Conservation (phyloP, 2,888 invertebrate genomes). For the Stratiomys singularior region DNA sequence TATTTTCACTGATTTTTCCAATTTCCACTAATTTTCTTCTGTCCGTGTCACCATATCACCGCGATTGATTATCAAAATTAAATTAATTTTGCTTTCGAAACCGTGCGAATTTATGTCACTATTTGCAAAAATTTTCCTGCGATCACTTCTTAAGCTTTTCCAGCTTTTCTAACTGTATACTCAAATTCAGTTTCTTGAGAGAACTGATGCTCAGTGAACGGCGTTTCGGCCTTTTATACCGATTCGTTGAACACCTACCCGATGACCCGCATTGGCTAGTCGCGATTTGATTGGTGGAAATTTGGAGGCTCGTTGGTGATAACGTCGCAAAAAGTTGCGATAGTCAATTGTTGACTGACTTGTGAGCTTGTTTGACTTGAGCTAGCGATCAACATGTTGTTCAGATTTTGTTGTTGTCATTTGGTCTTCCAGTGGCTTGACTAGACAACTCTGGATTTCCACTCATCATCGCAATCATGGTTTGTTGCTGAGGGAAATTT, state of each 20-base stretch:
- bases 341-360: neutral
- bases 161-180: neutral
- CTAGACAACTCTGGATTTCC: neutral
- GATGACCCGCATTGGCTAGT: slow-evolving; percentile 5
- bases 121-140: no score
- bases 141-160: no score
- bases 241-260: slow-evolving; percentile 14
- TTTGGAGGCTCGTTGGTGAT: slow-evolving; percentile 38
- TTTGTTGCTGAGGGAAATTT: slow-evolving; percentile 2
- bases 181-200: slow-evolving; percentile 32
- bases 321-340: neutral
- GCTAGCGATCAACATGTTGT: no score
- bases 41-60: neutral
- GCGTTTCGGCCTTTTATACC: slow-evolving; percentile 26
- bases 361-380: no score
- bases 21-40: neutral
- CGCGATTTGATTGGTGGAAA: neutral
- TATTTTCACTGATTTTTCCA: neutral
- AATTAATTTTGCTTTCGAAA: neutral
- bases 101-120: no score
- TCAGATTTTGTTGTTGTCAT: neutral
- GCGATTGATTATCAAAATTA: neutral
- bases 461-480: neutral
- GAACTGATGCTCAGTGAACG: slow-evolving; percentile 35
- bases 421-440: neutral